Evolutionary conservation across 2,888 invertebrate species (phyloP).

Genomic region (Spodoptera exigua): DNA sequence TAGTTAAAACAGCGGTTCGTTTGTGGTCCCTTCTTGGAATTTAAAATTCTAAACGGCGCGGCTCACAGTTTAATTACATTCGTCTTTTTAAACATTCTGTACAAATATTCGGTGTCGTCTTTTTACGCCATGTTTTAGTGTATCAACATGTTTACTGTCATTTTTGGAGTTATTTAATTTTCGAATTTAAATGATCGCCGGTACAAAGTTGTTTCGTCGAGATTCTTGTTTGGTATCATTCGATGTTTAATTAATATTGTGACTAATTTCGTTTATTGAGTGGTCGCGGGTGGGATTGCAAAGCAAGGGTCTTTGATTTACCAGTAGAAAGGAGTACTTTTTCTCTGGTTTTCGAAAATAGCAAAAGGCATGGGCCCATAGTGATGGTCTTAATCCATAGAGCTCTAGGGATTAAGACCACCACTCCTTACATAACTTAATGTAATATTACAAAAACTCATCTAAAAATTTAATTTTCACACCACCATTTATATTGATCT

Average conservation of each 20-base stretch:
- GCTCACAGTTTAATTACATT: conserved; percentile 50
- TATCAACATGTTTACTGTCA: conserved; percentile 15
- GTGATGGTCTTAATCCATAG: no score
- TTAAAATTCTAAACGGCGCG: conserved; percentile 36
- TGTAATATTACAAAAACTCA: no score
- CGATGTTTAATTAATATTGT: not conserved
- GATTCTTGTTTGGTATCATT: not conserved
- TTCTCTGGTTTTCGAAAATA: no score
- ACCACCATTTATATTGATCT: no score
- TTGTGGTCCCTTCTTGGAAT: conserved; percentile 52
- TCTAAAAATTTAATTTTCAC: no score
- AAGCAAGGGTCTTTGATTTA: no score
- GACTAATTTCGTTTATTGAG: no score
- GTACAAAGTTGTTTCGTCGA: conserved; percentile 5
- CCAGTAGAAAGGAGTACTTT: no score
- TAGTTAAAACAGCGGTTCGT: conserved; percentile 36
- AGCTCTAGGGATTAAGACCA: no score
- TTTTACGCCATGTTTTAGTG: conserved; percentile 28
- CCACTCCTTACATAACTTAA: no score
- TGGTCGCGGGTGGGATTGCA: no score
- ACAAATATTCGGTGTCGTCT: conserved; percentile 55
- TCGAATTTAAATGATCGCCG: not conserved
- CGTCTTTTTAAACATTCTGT: conserved; percentile 52
- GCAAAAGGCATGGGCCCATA: no score
- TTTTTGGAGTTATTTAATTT: conserved; percentile 2